Evolutionary conservation across 2,888 invertebrate species (phyloP), one percentile per base, ranked within the genome.

Genomic region (Lordiphosa andalusiaca): DNA sequence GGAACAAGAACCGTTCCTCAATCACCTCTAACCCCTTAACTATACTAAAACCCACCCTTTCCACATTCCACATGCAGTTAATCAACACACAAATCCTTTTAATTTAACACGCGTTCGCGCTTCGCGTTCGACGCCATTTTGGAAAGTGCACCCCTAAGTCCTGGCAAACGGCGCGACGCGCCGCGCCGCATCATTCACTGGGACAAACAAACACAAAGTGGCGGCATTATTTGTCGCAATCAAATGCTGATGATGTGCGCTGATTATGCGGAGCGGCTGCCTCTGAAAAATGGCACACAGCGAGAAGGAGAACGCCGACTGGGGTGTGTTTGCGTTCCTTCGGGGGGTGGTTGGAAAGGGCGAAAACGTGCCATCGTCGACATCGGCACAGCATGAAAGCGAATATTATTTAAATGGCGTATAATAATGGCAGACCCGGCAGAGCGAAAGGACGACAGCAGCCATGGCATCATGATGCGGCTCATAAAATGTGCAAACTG

Each of bases 221-320:
- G 86, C 83, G 73, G 87, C 87, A 87, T 87, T 87, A 87, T 88
- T 87, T 87, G 87, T 87, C 86, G 87, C 87, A 87, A 87, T 87
- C 87, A 87, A 87, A 85, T 72, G 75, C 80, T 87, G 88, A 87
- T 87, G 86, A 87, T 86, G 84, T 83, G 80, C 86, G 74, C 69
- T 86, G 87, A 86, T 86, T 85, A 85, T 77, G 67, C 68, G 68
- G 60, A 47, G 53, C 57, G 42, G 36, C 57, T 42, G 83, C 73
- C 68, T 78, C 76, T 80, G 80, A 80, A 82, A 75, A 69, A 60
- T 74, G 72, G 59, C 71, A 65, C 44, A 62, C 64, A 58, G 9
- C 51, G 52, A n/a, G 33, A 12, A 21, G 6, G 50, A 55, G 35
- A 10, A 33, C 42, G 10, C 10, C 21, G 40, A 54, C 10, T 46